These are phyloP conservation scores for Diglossa brunneiventris DNA, from an alignment of 2,113 vertebrate species.

Conservation along the genomic window DNA sequence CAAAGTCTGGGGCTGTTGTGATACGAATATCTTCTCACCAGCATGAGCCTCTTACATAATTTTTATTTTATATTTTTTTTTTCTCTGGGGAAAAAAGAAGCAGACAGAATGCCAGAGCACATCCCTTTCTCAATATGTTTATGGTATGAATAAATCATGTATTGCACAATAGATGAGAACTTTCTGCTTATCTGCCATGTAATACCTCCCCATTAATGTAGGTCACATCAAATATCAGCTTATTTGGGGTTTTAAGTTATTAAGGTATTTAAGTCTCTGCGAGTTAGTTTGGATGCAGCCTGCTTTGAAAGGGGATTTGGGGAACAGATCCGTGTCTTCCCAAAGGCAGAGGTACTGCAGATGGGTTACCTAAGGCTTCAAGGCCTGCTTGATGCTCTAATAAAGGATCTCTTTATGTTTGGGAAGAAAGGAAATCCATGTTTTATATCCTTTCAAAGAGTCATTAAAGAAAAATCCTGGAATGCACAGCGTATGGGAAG, in stretches of 20 bases:
- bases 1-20: constrained; percentile 16
- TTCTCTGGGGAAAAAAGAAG: not conserved
- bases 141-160: constrained; percentile 37
- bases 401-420: not conserved
- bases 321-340: not conserved
- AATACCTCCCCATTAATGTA: constrained; percentile 43
- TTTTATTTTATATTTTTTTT: constrained; percentile 14
- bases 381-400: not conserved
- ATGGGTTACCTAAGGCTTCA: constrained; percentile 16
- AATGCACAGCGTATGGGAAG: not conserved
- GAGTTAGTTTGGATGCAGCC: not conserved
- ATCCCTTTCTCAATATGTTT: constrained; percentile 5
- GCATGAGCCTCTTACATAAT: constrained; percentile 27
- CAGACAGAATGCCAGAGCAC: constrained; percentile 2
- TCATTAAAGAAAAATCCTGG: not conserved
- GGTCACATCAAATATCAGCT: constrained; percentile 54
- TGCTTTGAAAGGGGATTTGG: constrained; percentile 19
- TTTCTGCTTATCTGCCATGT: constrained; percentile 48
- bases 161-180: constrained; percentile 31
- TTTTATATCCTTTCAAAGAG: not conserved
- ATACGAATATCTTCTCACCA: constrained; percentile 34
- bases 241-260: constrained; percentile 58
- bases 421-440: constrained; percentile 1
- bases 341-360: constrained; percentile 9
- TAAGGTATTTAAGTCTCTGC: constrained; percentile 18